Percentiles rank a stretch among this genome's conserved stretches.
phyloP scores from a whole-genome alignment of 1,140 invertebrate genomes.

The Palaemon carinicauda region DNA sequence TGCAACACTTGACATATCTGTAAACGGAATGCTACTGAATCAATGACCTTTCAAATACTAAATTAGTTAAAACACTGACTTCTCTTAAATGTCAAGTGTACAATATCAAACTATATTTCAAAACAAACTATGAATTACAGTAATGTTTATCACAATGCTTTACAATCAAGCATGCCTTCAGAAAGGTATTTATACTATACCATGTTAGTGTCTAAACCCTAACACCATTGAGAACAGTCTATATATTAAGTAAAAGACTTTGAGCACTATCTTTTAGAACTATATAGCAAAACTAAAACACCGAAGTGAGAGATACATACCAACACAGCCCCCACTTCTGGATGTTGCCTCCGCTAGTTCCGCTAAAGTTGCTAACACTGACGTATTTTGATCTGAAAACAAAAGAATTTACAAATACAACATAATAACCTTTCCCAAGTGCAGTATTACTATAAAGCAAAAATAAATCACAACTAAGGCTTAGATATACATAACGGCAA shows the following conservation, averaged over 20 bases:
- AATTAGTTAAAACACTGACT: too few species aligned
- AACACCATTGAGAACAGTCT: too few species aligned
- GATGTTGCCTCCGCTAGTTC: slow-evolving; percentile 42
- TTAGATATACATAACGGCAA: neutral
- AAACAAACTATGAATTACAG: too few species aligned
- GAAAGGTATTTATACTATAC: too few species aligned
- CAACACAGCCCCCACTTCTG: slow-evolving; percentile 5
- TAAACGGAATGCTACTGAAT: neutral
- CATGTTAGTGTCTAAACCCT: too few species aligned
- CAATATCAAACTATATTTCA: too few species aligned
- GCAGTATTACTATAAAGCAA: neutral
- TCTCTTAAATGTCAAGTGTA: too few species aligned
- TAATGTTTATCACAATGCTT: too few species aligned
- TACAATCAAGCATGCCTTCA: too few species aligned
- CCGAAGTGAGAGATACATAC: neutral
- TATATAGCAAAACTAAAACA: too few species aligned
- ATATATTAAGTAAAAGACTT: too few species aligned
- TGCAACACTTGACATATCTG: slow-evolving; percentile 44
- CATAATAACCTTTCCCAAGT: neutral
- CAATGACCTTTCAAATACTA: neutral
- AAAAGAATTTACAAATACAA: neutral
- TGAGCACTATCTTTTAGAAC: too few species aligned
- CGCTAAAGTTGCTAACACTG: slow-evolving; percentile 41
- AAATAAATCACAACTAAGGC: neutral
- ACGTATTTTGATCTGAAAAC: slow-evolving; percentile 45